Evolutionary conservation across 2,888 invertebrate species (phyloP), one percentile per base, ranked within the genome.

Genomic region (Spodoptera picta): DNA sequence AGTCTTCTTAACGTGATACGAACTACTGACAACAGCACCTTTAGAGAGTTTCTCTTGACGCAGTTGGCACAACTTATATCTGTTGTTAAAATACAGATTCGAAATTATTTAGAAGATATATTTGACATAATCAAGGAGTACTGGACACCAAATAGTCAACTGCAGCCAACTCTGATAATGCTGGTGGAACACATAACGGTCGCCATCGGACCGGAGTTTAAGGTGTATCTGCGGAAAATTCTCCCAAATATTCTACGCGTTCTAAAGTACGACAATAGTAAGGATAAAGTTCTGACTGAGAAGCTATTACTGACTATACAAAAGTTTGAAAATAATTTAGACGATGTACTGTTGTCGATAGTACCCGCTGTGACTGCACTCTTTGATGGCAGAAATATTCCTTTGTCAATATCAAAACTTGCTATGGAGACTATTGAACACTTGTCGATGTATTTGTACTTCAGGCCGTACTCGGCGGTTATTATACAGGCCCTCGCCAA

Each of bases 1-100:
- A 97, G 97, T 83, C 95, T 99, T 67, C 92, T 99, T 58, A 97
- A 98, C 80, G 98, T 99, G 43, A 98, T 99, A 48, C 96, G 98
- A 44, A 97, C 97, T 0, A 97, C 99, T 0, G 99, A 99, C 75
- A 92, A 91, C 58, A 84, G 81, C 52, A 97, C 96, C 84, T 97
- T 98, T 80, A 96, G 98, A 56, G 99, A 99, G 91, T 99, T 98
- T 88, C 95, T 99, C 14, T 98, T 99, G 80, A 98, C 98, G 82
- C 99, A 99, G 87, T 92, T 99, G 73, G 99, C 98, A 3, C 97
- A 97, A 73, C 95, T 99, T 41, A 98, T 99, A 79, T 97, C 97
- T 23, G 98, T 99, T 68, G 99, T 99, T 0, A 99, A 99, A 90
- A 98, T 98, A 84, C 99, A 99, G 89, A 98, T 99, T 68, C 96